phyloP scores from a whole-genome alignment of 2,888 invertebrate species.

The Augiades crinisus region DNA sequence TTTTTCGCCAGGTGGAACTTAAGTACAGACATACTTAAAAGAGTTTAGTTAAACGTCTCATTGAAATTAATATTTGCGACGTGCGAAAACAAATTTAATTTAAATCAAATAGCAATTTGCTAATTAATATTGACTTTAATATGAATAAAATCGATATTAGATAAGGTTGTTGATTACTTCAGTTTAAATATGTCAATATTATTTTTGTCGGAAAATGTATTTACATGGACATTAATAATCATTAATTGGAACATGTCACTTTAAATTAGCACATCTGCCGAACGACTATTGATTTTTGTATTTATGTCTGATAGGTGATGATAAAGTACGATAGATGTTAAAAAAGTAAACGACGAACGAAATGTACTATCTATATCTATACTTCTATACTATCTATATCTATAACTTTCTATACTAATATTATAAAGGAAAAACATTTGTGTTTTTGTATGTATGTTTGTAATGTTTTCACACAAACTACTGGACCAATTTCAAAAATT shows the following conservation, averaged over 20 bases:
- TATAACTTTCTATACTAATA: too few relatives aligned
- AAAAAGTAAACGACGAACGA: too few relatives aligned
- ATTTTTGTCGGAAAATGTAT: slow-evolving; percentile 1
- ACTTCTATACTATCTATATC: too few relatives aligned
- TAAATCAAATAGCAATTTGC: slow-evolving; percentile 2
- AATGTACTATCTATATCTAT: too few relatives aligned
- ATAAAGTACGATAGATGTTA: too few relatives aligned
- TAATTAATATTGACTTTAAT: slow-evolving; percentile 6
- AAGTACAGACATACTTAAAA: background rate
- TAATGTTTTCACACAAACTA: too few relatives aligned
- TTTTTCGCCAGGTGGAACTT: background rate
- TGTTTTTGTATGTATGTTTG: too few relatives aligned
- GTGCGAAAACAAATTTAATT: slow-evolving; percentile 9
- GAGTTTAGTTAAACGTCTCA: background rate
- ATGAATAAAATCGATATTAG: slow-evolving; percentile 12
- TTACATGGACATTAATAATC: slow-evolving; percentile 9
- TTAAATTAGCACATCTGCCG: slow-evolving; percentile 7
- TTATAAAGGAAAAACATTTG: too few relatives aligned
- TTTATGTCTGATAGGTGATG: too few relatives aligned
- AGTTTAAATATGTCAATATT: slow-evolving; percentile 9
- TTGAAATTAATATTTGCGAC: background rate
- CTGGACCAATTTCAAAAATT: too few relatives aligned
- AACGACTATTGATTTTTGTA: too few relatives aligned
- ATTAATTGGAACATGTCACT: slow-evolving; percentile 5
- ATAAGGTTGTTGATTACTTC: slow-evolving; percentile 5